Conservation (phyloP, 2,113 vertebrate species). For the Pagrus major region DNA sequence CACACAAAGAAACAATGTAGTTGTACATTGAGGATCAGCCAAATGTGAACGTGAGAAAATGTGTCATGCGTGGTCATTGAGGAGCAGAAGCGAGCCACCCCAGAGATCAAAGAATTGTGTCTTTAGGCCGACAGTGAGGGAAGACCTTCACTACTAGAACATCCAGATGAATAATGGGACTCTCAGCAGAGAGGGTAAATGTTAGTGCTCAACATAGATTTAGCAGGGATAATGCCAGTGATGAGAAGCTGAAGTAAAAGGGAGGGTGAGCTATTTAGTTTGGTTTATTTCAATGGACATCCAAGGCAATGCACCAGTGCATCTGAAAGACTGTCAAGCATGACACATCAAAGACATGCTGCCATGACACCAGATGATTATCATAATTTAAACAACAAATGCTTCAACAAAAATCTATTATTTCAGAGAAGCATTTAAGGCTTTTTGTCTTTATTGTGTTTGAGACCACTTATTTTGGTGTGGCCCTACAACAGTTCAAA, state of each 20-base stretch:
- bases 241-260: conserved; percentile 34
- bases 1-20: conserved; percentile 66
- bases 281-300: conserved; percentile 19
- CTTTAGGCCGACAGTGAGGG: conserved; percentile 5
- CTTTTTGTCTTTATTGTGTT: background rate
- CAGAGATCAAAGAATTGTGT: conserved; percentile 59
- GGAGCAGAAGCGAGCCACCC: conserved; percentile 38
- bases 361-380: conserved; percentile 14
- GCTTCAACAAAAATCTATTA: background rate
- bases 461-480: background rate
- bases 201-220: background rate
- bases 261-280: conserved; percentile 2
- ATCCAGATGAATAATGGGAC: conserved; percentile 15
- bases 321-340: conserved; percentile 28
- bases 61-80: conserved; percentile 67
- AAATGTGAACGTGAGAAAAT: conserved; percentile 86
- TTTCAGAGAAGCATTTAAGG: background rate
- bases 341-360: conserved; percentile 41
- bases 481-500: too few relatives aligned
- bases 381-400: background rate
- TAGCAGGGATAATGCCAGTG: conserved; percentile 1
- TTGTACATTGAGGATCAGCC: conserved; percentile 81
- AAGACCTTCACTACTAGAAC: conserved; percentile 4
- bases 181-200: conserved; percentile 11
- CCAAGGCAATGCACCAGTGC: conserved; percentile 35